Base-by-base conservation (phyloP, 2,888 invertebrate species). In the Stegana nigrithorax region DNA sequence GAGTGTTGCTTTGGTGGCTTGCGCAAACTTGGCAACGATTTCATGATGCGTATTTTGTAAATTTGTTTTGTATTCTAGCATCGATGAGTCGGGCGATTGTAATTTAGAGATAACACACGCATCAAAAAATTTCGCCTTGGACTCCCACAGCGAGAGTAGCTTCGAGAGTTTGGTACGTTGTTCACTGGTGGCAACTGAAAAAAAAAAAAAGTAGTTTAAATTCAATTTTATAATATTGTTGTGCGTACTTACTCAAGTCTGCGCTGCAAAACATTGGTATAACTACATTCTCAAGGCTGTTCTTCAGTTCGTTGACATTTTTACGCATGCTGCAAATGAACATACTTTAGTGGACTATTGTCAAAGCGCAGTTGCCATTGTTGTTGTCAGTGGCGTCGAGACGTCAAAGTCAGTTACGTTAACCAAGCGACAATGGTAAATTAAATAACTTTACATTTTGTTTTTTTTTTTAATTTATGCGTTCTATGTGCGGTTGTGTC, bases 221-320 rank as follows among this genome's bases (percentile, higher is more conserved):
- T 26, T n/a, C n/a, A 8, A 29, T 57, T 39, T 21, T 5, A 1
- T 50, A 60, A 58, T 61, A 42, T 17, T 57, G 42, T 42, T 39
- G 50, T 51, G 6, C n/a, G n/a, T 56, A 72, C 88, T 88, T 89
- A 86, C 91, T 91, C 83, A 93, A 89, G 85, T 92, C 92, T 73
- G 97, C 93, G 86, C 94, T 95, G 88, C 97, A 97, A 89, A 97
- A 99, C 93, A 98, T 96, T 78, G 98, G 97, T 81, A 98, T 95
- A 78, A 98, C 97, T 81, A 97, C 96, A 84, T 91, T 92, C 88
- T 97, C 96, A 87, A 99, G 89, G 83, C 94, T 92, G 87, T 93
- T 93, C 88, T 96, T 95, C 85, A 98, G 89, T 84, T 95, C 95
- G 86, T 94, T 93, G 66, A 94, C 93, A 88, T 95, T 96, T 89